Percentiles rank a stretch among this genome's conserved stretches.
These are phyloP conservation scores for Drosophila niveifrons DNA, from an alignment of 2,888 invertebrate species.

Conservation along the genomic window DNA sequence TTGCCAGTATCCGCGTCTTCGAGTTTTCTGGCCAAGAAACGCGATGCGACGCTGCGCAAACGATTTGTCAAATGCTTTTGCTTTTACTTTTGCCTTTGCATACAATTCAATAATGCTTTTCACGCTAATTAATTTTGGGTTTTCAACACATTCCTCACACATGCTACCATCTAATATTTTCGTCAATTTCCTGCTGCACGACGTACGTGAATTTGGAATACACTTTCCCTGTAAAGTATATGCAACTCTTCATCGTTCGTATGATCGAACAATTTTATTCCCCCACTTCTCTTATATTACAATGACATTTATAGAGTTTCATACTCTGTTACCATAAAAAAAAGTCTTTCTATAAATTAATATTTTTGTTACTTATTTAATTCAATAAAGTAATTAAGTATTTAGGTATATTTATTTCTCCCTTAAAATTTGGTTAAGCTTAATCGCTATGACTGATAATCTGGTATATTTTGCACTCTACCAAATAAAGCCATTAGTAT, in stretches of 20 bases:
- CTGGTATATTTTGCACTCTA: no score
- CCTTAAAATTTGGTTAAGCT: no score
- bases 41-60: background rate
- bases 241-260: no score
- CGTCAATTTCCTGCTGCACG: constrained; percentile 74
- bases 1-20: constrained; percentile 47
- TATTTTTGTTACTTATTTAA: no score
- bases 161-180: constrained; percentile 36
- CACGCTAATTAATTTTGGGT: constrained; percentile 84
- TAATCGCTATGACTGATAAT: no score
- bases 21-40: constrained; percentile 21
- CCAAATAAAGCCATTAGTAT: rapidly evolving
- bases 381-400: no score
- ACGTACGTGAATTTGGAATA: constrained; percentile 28
- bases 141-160: constrained; percentile 47
- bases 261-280: no score
- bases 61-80: constrained; percentile 56
- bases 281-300: no score
- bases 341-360: no score
- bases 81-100: constrained; percentile 37
- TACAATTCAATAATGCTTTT: constrained; percentile 79
- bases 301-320: no score
- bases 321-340: no score
- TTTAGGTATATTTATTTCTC: no score
- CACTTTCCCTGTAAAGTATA: background rate